phyloP scores from a whole-genome alignment of 2,888 invertebrate species.

The Oscheius sp. region DNA sequence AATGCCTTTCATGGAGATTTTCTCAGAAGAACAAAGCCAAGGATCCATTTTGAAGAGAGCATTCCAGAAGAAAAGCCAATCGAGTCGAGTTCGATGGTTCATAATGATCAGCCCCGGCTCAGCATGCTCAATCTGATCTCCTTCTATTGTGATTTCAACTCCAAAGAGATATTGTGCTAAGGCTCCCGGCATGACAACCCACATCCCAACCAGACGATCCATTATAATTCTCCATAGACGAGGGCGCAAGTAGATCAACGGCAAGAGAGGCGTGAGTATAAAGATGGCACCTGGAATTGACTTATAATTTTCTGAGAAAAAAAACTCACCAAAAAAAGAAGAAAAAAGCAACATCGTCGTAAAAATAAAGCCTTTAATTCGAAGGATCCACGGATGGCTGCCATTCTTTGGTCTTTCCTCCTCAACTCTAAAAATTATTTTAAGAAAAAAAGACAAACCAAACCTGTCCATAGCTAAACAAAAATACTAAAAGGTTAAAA shows the following conservation, averaged over 20 bases:
- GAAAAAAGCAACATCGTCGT: slow-evolving; percentile 53
- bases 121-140: slow-evolving; percentile 72
- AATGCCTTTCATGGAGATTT: slow-evolving; percentile 81
- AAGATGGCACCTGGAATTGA: slow-evolving; percentile 51
- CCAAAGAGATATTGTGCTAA: slow-evolving; percentile 64
- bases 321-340: slow-evolving; percentile 56
- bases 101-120: slow-evolving; percentile 83
- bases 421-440: too few relatives aligned
- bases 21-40: slow-evolving; percentile 75
- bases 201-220: slow-evolving; percentile 65
- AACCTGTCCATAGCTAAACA: too few relatives aligned
- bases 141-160: slow-evolving; percentile 54
- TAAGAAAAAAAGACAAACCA: too few relatives aligned
- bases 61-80: slow-evolving; percentile 91
- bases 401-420: too few relatives aligned
- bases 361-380: slow-evolving; percentile 57
- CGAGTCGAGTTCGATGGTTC: slow-evolving; percentile 82
- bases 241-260: slow-evolving; percentile 51
- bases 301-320: neutral
- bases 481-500: too few relatives aligned
- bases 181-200: slow-evolving; percentile 66
- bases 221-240: slow-evolving; percentile 42
- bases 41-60: slow-evolving; percentile 80
- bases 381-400: too few relatives aligned
- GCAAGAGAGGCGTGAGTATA: slow-evolving; percentile 63